Evolutionary conservation across 1,140 invertebrate genomes (phyloP).

Genomic region (Wasmannia auropunctata): DNA sequence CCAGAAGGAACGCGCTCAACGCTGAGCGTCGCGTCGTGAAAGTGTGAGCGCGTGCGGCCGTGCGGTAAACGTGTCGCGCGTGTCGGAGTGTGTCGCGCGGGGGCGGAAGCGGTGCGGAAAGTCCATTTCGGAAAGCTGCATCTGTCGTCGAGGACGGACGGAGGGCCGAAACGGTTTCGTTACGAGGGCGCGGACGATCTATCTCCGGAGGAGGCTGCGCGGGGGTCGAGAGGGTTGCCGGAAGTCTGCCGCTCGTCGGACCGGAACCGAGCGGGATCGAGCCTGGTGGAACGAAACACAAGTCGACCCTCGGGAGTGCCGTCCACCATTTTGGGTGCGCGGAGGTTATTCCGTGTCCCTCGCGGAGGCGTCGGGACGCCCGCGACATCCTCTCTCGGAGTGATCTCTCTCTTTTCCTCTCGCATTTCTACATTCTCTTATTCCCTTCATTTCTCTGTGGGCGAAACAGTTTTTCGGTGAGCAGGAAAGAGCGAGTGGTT

Average conservation of each 20-base stretch:
- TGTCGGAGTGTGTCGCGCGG: constrained; percentile 34
- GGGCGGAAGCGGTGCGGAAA: constrained; percentile 53
- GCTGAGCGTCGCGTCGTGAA: neutral
- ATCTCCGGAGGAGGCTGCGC: neutral
- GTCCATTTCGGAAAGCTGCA: constrained; percentile 40
- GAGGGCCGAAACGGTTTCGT: neutral
- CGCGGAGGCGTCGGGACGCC: neutral
- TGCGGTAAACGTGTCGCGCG: neutral
- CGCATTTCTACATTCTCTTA: neutral
- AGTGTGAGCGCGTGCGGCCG: neutral
- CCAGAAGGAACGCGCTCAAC: constrained; percentile 1
- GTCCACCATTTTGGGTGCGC: constrained; percentile 84
- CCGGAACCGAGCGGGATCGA: constrained; percentile 4
- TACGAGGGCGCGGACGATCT: constrained; percentile 15
- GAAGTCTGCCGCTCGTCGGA: neutral
- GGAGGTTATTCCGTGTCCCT: constrained; percentile 77
- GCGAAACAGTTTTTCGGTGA: neutral
- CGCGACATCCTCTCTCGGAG: neutral
- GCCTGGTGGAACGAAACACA: constrained; percentile 64
- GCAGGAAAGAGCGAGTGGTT: neutral
- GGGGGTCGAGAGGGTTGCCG: neutral
- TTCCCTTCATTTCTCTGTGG: neutral
- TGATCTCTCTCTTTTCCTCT: constrained; percentile 12
- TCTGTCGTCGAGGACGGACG: constrained; percentile 10
- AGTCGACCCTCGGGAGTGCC: constrained; percentile 77